A percentile compares a stretch with the other conserved stretches of the same genome.
Evolutionary conservation across 2,888 invertebrate genomes (phyloP).

Genomic region (Drosophila cognata): DNA sequence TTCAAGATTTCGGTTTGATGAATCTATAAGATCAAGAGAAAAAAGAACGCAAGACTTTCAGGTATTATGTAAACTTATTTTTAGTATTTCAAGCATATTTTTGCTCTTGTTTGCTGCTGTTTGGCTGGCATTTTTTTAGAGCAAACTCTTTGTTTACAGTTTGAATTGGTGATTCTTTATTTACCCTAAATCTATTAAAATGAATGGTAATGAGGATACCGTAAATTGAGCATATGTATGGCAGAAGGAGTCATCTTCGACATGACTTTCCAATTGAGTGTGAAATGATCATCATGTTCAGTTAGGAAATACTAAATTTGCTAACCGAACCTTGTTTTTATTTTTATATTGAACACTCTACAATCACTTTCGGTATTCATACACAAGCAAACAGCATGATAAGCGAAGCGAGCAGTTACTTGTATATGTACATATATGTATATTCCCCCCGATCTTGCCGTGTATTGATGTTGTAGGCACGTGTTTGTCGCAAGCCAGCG

Average conservation of each 20-base stretch:
- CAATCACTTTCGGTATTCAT: neutral
- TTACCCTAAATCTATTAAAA: neutral
- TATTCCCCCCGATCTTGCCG: neutral
- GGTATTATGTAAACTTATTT: conserved; percentile 32
- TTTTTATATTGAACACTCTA: neutral
- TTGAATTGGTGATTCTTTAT: neutral
- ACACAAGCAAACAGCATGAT: neutral
- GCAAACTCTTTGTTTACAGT: conserved; percentile 37
- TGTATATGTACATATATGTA: neutral
- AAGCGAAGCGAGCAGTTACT: neutral
- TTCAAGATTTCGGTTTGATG: conserved; percentile 8
- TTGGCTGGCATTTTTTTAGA: conserved; percentile 12
- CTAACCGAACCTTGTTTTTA: neutral
- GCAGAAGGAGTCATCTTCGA: neutral
- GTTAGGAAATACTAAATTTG: neutral
- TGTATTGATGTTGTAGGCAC: neutral
- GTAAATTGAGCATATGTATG: neutral
- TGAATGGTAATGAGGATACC: neutral
- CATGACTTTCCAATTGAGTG: neutral
- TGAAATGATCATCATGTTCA: neutral
- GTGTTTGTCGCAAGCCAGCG: neutral
- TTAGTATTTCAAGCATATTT: conserved; percentile 6
- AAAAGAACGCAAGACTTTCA: neutral
- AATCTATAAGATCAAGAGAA: conserved; percentile 25
- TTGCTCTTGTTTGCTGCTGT: conserved; percentile 30